Base-by-base conservation (phyloP, 2,797 vertebrate species). In the Typhlichthys eigenmanni region DNA sequence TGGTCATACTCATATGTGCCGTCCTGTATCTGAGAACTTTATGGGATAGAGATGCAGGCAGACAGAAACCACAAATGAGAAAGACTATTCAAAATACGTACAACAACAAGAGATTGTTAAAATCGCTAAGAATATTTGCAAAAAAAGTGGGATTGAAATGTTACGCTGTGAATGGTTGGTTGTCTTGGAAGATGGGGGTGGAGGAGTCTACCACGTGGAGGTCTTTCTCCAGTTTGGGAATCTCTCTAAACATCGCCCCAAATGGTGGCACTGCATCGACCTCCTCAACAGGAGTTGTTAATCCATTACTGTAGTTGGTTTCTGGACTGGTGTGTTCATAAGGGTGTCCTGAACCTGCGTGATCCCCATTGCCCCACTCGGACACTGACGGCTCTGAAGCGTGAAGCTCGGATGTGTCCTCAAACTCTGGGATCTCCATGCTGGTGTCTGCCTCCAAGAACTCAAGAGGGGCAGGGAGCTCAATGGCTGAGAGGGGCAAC, bases 141-240 rank as follows among this genome's bases (percentile, higher is more conserved):
- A 5, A n/a, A 16, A 13, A 13, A n/a, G 7, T 2, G 2, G 1
- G 16, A 3, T 7, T 34, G 1, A 49, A 17, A 13, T 54, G 79
- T 86, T 83, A 94, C 93, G 70, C 71, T 55, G 76, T n/a, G 13
- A 12, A 56, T 29, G 72, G 57, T 7, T 62, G 61, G 8, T 55
- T n/a, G 0, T 77, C 73, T 34, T 71, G 51, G 34, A n/a, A 2
- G 17, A 50, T 8, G 0, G 52, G 13, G 10, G 75, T 11, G 45
- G 73, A 45, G 13, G 68, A n/a, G 12, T 71, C 58, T 24, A 62
- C 13, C n/a, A 13, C 11, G 24, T 47, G 60, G 50, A 17, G 3
- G 11, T 29, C 10, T 32, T 53, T 45, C 13, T 65, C 66, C 34
- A 64, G 9, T 0, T n/a, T 54, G 16, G 48, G 54, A 69, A 65